phyloP scores from a whole-genome alignment of 2,797 vertebrate genomes.

The Geotrypetes seraphini region DNA sequence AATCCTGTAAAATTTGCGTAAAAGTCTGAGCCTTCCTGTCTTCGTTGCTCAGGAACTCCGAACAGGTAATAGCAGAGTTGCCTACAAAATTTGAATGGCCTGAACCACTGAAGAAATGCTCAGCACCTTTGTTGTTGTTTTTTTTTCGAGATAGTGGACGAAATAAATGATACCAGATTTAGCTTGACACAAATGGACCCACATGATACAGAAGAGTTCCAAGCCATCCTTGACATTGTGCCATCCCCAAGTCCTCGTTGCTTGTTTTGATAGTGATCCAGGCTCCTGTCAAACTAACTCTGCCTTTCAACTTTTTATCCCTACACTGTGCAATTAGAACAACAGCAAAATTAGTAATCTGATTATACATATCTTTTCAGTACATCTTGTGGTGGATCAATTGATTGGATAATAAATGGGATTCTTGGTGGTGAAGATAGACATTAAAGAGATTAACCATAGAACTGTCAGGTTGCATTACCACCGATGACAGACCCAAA shows the following conservation, averaged over 20 bases:
- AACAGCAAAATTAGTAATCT: background rate
- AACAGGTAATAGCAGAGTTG: no score
- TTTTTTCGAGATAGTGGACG: no score
- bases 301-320: background rate
- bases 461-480: background rate
- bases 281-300: no score
- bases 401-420: background rate
- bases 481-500: background rate
- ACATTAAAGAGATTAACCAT: background rate
- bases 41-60: no score
- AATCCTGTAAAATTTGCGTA: no score
- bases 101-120: no score
- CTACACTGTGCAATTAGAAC: background rate
- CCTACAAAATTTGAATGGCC: no score
- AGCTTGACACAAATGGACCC: background rate
- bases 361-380: accelerated
- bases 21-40: no score
- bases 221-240: background rate
- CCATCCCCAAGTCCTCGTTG: background rate
- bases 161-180: no score
- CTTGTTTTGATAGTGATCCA: no score
- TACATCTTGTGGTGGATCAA: background rate
- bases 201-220: background rate
- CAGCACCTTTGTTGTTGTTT: no score
- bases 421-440: background rate